Conservation (phyloP, 2,797 vertebrate species). For the Myotis myotis region DNA sequence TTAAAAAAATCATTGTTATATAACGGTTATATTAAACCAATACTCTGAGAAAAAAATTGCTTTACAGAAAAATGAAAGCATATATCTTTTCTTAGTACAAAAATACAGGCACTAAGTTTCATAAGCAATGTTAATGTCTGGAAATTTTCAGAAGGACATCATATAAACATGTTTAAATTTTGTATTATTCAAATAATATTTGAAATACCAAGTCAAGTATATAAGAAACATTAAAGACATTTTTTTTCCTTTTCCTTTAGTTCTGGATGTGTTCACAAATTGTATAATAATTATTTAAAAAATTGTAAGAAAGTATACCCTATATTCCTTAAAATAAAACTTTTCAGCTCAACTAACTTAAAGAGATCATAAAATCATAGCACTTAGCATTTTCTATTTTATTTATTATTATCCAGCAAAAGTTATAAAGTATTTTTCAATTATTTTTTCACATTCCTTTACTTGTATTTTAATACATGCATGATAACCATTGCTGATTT, state of each 20-base stretch:
- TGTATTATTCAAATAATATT: slow-evolving; percentile 4
- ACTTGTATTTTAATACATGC: background rate
- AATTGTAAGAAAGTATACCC: background rate
- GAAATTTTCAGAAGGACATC: slow-evolving; percentile 20
- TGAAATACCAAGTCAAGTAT: background rate
- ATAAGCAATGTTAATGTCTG: background rate
- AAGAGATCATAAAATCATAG: background rate
- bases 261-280: background rate
- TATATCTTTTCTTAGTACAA: background rate
- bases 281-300: background rate
- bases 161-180: background rate
- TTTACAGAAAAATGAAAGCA: slow-evolving; percentile 5
- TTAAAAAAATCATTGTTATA: background rate
- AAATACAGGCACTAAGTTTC: background rate
- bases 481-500: background rate
- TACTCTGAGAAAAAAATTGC: background rate
- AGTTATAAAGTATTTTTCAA: background rate
- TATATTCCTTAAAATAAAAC: background rate
- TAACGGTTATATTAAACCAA: background rate
- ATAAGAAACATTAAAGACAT: background rate
- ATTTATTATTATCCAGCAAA: background rate
- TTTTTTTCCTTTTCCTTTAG: background rate
- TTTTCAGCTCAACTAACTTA: background rate
- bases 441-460: background rate
- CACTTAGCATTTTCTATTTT: background rate